These are phyloP conservation scores for Nomada goodeniana DNA, from an alignment of 2,888 invertebrate species.

Conservation along the genomic window DNA sequence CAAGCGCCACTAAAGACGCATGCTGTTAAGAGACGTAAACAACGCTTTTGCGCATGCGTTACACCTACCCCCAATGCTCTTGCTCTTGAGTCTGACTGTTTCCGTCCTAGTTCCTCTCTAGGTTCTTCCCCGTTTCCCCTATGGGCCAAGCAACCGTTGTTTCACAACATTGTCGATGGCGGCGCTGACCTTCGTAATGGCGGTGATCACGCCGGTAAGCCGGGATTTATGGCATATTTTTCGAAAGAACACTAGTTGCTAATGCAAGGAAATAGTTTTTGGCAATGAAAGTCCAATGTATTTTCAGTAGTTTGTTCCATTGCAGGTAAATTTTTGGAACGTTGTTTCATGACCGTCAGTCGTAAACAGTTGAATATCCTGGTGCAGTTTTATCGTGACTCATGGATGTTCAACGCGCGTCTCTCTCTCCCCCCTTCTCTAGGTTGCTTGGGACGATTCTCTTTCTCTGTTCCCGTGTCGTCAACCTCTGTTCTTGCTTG, in stretches of 20 bases:
- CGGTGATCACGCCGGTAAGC: constrained; percentile 51
- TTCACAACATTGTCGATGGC: constrained; percentile 57
- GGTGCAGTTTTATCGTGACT: constrained; percentile 76
- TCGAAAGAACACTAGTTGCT: neutral
- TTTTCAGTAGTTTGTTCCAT: neutral
- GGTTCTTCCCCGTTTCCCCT: constrained; percentile 55
- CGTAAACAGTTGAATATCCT: constrained; percentile 59
- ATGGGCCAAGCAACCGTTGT: constrained; percentile 67
- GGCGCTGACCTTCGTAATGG: constrained; percentile 69
- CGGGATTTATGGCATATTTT: constrained; percentile 40
- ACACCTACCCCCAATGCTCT: constrained; percentile 43
- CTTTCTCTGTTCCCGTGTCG: constrained; percentile 75
- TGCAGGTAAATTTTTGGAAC: neutral
- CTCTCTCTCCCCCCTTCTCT: constrained; percentile 51
- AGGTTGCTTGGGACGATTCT: constrained; percentile 71
- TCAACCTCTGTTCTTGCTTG: constrained; percentile 77
- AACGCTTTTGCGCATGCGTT: constrained; percentile 79
- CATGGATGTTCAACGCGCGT: constrained; percentile 69
- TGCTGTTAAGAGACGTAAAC: constrained; percentile 80
- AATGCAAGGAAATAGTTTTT: neutral
- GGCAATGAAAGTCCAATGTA: no score
- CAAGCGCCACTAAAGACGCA: constrained; percentile 61
- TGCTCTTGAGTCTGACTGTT: constrained; percentile 44
- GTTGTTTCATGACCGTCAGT: neutral
- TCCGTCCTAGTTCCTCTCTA: neutral